Percentiles rank a stretch among this genome's conserved stretches.
Evolutionary conservation across 2,797 vertebrate genomes (phyloP).

Genomic region (Melanotaenia parkinsoni): DNA sequence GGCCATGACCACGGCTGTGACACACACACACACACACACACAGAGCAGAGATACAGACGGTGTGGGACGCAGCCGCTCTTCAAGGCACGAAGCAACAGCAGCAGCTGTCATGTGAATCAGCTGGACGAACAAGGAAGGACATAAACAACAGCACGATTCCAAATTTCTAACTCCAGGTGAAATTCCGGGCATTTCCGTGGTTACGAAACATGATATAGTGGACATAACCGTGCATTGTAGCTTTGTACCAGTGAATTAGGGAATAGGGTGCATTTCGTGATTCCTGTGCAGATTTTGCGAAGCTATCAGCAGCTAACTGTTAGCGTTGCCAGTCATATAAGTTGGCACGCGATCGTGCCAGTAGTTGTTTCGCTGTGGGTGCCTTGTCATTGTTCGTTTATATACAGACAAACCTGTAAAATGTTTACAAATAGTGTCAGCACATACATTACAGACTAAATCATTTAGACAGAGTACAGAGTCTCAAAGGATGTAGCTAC

Average conservation of each 20-base stretch:
- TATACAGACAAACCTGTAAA: background rate
- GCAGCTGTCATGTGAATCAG: conserved; percentile 83
- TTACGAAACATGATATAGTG: background rate
- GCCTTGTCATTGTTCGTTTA: conserved; percentile 3
- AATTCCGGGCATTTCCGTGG: background rate
- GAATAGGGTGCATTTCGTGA: conserved; percentile 49
- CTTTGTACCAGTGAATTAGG: background rate
- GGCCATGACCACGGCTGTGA: background rate
- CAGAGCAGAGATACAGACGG: conserved; percentile 3
- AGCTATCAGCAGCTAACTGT: conserved; percentile 65
- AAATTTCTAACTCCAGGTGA: conserved; percentile 61
- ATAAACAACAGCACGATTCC: conserved; percentile 67
- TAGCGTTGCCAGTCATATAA: conserved; percentile 48
- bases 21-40: background rate
- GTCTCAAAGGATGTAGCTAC: conserved; percentile 29
- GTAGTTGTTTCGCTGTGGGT: background rate
- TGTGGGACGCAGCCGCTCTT: conserved; percentile 28
- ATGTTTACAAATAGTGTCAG: background rate
- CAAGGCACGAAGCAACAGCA: conserved; percentile 43
- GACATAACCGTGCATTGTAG: background rate
- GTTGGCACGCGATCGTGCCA: conserved; percentile 46
- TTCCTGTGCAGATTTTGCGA: conserved; percentile 53
- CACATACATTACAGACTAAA: accelerated
- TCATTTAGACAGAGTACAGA: background rate
- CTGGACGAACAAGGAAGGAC: conserved; percentile 74